phyloP scores from a whole-genome alignment of 2,888 invertebrate genomes.

The Melieria crassipennis region DNA sequence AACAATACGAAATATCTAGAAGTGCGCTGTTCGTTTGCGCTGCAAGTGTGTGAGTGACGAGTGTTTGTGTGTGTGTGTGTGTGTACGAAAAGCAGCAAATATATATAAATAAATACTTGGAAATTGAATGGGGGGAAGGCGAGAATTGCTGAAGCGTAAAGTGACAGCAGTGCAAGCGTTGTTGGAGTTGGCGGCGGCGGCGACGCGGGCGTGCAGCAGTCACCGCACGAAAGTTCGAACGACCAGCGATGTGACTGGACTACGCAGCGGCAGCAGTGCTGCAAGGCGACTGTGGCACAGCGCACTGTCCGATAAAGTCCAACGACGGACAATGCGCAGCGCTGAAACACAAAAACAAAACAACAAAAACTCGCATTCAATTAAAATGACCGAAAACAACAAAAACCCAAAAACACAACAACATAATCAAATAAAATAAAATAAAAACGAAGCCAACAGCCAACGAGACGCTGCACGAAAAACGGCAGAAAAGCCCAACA shows the following conservation, averaged over 20 bases:
- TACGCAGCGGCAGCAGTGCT: too few relatives aligned
- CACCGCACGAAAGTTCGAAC: constrained; percentile 22
- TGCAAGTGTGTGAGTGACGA: neutral
- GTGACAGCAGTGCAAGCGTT: constrained; percentile 1
- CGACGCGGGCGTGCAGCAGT: neutral
- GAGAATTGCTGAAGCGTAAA: constrained; percentile 20
- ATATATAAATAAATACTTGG: constrained; percentile 2
- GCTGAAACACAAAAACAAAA: neutral
- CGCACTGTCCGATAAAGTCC: too few relatives aligned
- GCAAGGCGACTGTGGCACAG: too few relatives aligned
- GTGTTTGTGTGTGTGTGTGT: neutral
- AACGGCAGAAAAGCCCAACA: neutral
- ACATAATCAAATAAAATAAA: too few relatives aligned
- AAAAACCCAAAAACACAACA: too few relatives aligned
- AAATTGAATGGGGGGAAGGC: neutral
- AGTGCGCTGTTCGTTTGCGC: neutral
- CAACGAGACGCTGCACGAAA: neutral
- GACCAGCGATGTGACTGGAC: too few relatives aligned
- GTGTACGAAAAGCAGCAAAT: constrained; percentile 11
- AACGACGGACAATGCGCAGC: neutral
- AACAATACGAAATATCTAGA: neutral
- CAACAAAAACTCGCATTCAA: neutral
- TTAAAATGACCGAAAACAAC: too few relatives aligned
- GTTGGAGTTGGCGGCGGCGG: neutral
- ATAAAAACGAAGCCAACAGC: too few relatives aligned